phyloP scores from a whole-genome alignment of 2,113 vertebrate genomes.

The Pygoscelis adeliae region DNA sequence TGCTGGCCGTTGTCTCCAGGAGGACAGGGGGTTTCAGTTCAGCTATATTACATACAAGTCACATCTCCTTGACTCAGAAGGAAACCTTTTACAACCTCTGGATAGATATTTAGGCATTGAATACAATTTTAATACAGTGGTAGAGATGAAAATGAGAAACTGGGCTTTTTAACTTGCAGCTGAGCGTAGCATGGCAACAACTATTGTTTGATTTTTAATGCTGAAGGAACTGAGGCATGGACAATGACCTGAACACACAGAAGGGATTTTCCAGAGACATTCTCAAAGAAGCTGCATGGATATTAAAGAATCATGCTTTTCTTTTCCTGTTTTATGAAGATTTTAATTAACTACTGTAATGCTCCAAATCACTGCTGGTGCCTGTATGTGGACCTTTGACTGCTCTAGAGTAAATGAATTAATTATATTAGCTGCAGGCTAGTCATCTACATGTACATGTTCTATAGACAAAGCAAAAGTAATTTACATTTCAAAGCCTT shows the following conservation, averaged over 20 bases:
- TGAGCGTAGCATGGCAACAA: background rate
- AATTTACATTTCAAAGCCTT: background rate
- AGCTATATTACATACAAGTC: background rate
- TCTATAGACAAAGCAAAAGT: background rate
- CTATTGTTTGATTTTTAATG: background rate
- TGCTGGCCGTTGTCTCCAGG: constrained; percentile 31
- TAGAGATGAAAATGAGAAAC: background rate
- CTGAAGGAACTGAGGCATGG: background rate
- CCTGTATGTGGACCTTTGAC: background rate
- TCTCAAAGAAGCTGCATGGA: background rate
- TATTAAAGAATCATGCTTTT: background rate
- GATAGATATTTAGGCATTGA: background rate
- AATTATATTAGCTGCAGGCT: background rate
- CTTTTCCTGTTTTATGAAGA: background rate
- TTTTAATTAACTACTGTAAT: background rate
- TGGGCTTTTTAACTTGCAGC: background rate
- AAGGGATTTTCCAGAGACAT: background rate
- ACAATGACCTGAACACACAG: background rate
- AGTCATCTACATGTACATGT: background rate
- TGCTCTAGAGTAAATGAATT: background rate
- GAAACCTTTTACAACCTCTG: background rate
- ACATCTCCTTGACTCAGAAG: background rate
- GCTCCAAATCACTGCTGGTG: background rate
- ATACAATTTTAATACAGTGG: background rate
- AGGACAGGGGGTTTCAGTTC: background rate